Evolutionary conservation across 2,113 vertebrate species (phyloP).

Genomic region (Chaetops frenatus): DNA sequence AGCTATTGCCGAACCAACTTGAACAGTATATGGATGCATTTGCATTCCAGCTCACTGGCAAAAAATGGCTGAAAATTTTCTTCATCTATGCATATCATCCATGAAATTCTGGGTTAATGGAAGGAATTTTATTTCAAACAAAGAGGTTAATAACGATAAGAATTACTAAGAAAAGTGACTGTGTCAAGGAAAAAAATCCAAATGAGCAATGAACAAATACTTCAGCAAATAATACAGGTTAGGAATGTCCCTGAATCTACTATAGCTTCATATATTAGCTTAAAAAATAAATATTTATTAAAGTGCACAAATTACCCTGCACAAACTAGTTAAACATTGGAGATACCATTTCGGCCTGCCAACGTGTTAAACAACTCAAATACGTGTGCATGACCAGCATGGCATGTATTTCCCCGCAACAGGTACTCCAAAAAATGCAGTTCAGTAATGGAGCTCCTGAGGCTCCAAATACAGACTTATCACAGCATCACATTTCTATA

Average conservation of each 20-base stretch:
- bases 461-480: neutral
- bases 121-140: constrained; percentile 36
- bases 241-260: neutral
- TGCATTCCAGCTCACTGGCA: neutral
- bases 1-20: constrained; percentile 21
- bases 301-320: neutral
- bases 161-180: neutral
- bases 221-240: neutral
- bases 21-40: neutral
- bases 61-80: neutral
- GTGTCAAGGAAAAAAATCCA: neutral
- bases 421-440: neutral
- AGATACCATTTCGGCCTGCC: neutral
- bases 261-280: neutral
- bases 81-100: neutral
- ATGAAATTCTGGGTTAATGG: constrained; percentile 7
- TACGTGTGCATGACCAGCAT: accelerated
- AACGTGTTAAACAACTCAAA: neutral
- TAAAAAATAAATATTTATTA: neutral
- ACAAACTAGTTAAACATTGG: neutral
- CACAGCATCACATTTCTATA: neutral
- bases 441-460: neutral
- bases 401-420: neutral
- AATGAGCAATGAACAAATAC: neutral
- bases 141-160: neutral